Evolutionary conservation across 2,888 invertebrate genomes (phyloP).

Genomic region (Pristionchus fissidentatus): DNA sequence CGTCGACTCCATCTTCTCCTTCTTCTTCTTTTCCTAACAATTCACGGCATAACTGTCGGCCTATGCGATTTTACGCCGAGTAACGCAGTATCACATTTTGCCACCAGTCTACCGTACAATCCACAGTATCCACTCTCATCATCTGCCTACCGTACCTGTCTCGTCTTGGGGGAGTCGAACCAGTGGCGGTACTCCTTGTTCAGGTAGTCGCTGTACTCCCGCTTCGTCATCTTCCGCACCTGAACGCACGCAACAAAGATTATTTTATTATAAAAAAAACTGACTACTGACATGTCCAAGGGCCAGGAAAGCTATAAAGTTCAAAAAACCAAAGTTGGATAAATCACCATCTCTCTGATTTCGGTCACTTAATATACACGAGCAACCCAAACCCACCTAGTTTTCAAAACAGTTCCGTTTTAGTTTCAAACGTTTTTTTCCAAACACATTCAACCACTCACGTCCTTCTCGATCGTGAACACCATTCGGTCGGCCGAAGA

Average conservation of each 20-base stretch:
- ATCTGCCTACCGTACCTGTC: background rate
- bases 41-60: background rate
- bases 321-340: no score
- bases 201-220: constrained; percentile 19
- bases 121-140: background rate
- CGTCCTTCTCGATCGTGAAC: constrained; percentile 7
- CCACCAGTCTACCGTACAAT: background rate
- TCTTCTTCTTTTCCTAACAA: background rate
- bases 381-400: no score
- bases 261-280: background rate
- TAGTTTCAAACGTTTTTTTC: no score
- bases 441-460: background rate
- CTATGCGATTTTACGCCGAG: background rate
- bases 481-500: constrained; percentile 40
- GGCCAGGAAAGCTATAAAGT: no score
- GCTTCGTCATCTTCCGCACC: constrained; percentile 35
- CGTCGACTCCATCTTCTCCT: background rate
- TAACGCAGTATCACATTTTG: background rate
- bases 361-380: no score
- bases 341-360: no score
- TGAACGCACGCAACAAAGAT: background rate
- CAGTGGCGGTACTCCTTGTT: constrained; percentile 1
- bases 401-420: no score
- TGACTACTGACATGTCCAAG: background rate
- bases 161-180: background rate